Evolutionary conservation across 2,888 invertebrate species (phyloP), one percentile per base, ranked within the genome.

Genomic region (Pelosia muscerda): DNA sequence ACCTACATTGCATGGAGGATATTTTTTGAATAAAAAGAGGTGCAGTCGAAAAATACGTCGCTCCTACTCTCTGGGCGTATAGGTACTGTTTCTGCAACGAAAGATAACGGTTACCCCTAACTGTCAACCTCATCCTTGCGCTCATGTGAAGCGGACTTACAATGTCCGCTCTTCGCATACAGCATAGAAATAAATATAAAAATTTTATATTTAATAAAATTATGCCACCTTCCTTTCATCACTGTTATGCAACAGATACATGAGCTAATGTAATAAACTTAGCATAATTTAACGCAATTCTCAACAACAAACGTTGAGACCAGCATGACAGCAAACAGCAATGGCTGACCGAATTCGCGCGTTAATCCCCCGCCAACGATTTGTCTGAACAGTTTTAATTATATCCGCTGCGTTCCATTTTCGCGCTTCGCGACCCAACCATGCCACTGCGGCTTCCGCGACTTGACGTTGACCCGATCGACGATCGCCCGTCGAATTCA

Each of bases 401-500:
- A 94, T 94, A 94, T 89, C 93, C 92, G 92, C 92, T 90, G 91
- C 84, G 93, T 90, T 92, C 94, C 93, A 93, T 94, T 94, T 94
- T 93, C 90, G 86, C 86, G 84, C 84, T 81, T 86, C 86, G 86
- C 88, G 86, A 84, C 89, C 87, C 86, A 86, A 86, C 84, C 79
- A 84, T 83, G 84, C 81, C 84, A 86, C 84, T 82, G 78, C 73
- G 78, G 88, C 93, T 93, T 93, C 93, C 94, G 93, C 84, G 87
- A 89, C 83, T 81, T 84, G 84, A 82, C 81, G 88, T 78, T 84
- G 85, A 81, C 84, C 86, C 83, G 82, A 84, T 73, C 83, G 83
- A 78, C 84, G 86, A 90, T 89, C 85, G 89, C 79, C 82, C 88
- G 87, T 88, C 90, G 87, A 89, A 84, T 83, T 78, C 81, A 81